These are phyloP conservation scores for Gopherus evgoodei DNA, from an alignment of 2,113 vertebrate genomes.

Conservation along the genomic window DNA sequence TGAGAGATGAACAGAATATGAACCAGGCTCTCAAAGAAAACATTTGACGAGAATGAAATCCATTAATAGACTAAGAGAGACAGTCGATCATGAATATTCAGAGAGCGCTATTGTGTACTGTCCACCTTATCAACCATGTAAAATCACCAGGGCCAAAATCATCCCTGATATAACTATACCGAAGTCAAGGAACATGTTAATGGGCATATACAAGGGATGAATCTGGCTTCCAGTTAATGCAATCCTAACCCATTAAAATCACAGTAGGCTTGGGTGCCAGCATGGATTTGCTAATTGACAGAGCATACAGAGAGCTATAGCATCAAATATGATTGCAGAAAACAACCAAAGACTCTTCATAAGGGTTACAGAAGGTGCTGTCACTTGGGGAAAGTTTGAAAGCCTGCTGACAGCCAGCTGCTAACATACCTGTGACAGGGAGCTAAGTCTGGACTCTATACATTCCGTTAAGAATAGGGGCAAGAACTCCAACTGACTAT, in stretches of 20 bases:
- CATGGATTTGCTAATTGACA: neutral
- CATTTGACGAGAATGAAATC: neutral
- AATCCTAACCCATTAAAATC: neutral
- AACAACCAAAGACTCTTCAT: neutral
- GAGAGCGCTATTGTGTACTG: neutral
- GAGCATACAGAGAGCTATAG: neutral
- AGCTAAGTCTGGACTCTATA: neutral
- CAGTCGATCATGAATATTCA: neutral
- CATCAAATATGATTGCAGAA: neutral
- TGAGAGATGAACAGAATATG: neutral
- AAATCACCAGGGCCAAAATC: neutral
- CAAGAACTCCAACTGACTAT: neutral
- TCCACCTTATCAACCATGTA: neutral
- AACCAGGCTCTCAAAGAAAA: neutral
- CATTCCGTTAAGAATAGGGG: rapidly evolving
- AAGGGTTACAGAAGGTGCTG: neutral
- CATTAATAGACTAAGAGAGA: neutral
- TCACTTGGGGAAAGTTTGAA: neutral
- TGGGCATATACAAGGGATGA: neutral
- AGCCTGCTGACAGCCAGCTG: neutral
- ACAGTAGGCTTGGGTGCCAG: neutral
- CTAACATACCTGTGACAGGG: neutral
- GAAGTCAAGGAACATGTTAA: neutral
- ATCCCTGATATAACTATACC: neutral
- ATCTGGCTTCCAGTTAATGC: neutral